Evolutionary conservation across 1,140 invertebrate species (phyloP), one percentile per base, ranked within the genome.

Genomic region (Drosophila navojoa): DNA sequence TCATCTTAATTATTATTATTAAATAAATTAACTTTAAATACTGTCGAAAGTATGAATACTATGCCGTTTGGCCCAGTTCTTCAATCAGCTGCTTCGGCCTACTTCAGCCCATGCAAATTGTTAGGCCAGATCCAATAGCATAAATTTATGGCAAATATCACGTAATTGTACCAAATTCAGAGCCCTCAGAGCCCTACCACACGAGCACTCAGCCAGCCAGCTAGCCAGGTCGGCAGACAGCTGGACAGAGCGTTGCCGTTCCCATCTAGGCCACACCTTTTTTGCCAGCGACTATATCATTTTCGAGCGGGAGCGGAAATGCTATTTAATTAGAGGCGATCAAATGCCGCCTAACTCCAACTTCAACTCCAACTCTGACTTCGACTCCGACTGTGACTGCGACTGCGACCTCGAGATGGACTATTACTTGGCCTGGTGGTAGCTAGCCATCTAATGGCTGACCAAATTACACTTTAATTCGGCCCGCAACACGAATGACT

Each of bases 381-480:
- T 6, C 15, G 5, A 44, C 13, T 32, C 2, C 44, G 9, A 25
- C 15, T 42, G 3, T 29, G 27, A 52, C 64, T 27, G 35, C 55
- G 27, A 52, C 64, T 27, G 35, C 55, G 64, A 68, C 64, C 64
- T 60, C 64, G 64, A 44, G 47, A 44, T 61, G 16, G 64, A 50
- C 53, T 57, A 38, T 44, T 52, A 22, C 35, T 35, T 54, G 52
- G 29, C 52, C 15, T 35, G 40, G n/a, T 44, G 40, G 71, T 22
- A 53, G 49, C 63, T 70, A 53, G 49, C 63, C 77, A 75, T 63
- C 79, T 89, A 89, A 89, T 89, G 85, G 80, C 74, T 82, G 77
- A 89, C 80, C 85, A 89, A 89, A 89, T 89, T 89, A 89, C 84
- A 89, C 84, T 89, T 89, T 89, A 89, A 89, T 89, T 89, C 69